These are phyloP conservation scores for Anticlea derivata DNA, from an alignment of 2,888 invertebrate species.

Conservation along the genomic window DNA sequence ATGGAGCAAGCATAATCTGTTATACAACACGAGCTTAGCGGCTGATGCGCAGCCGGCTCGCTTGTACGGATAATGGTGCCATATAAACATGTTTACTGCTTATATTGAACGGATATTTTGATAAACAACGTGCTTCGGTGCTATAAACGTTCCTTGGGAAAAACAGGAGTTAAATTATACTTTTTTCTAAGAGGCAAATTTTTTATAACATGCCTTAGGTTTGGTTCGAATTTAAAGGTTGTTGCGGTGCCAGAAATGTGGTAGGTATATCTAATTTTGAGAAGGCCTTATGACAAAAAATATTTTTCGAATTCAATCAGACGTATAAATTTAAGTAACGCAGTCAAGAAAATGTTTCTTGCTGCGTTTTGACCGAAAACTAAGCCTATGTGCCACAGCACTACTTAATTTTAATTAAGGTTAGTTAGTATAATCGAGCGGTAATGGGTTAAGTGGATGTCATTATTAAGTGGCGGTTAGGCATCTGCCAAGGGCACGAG, in stretches of 20 bases:
- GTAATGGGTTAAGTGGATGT: constrained; percentile 46
- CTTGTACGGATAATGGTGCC: constrained; percentile 15
- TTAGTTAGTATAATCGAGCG: constrained; percentile 42
- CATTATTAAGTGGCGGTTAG: constrained; percentile 49
- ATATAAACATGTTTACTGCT: constrained; percentile 18
- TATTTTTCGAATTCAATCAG: too few species aligned
- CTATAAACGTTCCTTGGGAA: background rate
- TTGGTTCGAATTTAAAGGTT: too few species aligned
- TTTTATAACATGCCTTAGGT: too few species aligned
- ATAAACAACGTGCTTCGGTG: background rate
- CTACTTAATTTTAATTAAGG: constrained; percentile 43
- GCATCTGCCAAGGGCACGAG: constrained; percentile 53
- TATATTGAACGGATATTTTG: constrained; percentile 8
- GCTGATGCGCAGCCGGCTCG: constrained; percentile 15
- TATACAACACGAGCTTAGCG: constrained; percentile 19
- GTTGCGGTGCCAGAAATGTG: too few species aligned
- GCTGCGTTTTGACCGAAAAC: constrained; percentile 3
- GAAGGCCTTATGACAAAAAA: too few species aligned
- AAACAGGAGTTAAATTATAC: background rate
- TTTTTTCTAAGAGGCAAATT: too few species aligned
- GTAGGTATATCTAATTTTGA: too few species aligned
- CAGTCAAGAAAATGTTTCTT: too few species aligned
- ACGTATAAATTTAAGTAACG: too few species aligned
- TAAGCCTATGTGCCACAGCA: background rate
- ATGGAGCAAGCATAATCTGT: constrained; percentile 26